Evolutionary conservation across 2,113 vertebrate species (phyloP), one percentile per base, ranked within the genome.

Genomic region (Pelodiscus sinensis): DNA sequence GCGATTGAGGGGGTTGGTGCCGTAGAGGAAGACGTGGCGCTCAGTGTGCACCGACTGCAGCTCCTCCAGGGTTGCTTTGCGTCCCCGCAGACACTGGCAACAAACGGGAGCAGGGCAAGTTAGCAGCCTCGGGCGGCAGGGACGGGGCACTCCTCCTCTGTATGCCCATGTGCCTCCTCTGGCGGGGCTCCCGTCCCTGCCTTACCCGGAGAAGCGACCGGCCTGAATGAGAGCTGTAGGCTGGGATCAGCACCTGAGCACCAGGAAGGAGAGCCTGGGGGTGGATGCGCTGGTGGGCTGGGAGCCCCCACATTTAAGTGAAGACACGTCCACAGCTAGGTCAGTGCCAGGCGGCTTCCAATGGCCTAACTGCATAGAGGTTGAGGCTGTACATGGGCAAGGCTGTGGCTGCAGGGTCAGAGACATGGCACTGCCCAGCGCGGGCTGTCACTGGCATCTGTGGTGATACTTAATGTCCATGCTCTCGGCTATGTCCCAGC

Each of bases 21-120:
- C 99, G 0, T 99, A 99, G 54, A 98, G 98, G 24, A 98, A 98
- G 52, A 99, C 98, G 0, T 99, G 98, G 58, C 98, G 97, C 94
- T 99, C 98, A 2, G 97, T 98, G 90, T 99, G 99, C 21, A 99
- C 98, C 0, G 98, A 98, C 97, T 98, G 98, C 85, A 99, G 98
- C 97, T 99, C 99, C 82, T 99, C 98, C 80, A 98, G 90, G 35
- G 98, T 98, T 94, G 99, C 99, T 88, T 99, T 99, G 90, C 98
- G 98, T 73, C 98, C 98, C 92, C 97, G 96, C 84, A 99, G 98
- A 87, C 96, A 98, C 99, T 99, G 96, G 31, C 35, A 19, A 56
- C 25, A 92, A 5, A 62, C 9, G 9, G 57, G 52, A 58, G 25
- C 18, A 24, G 25, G 35, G 10, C 81, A 91, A 90, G 16, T 16